Evolutionary conservation across 2,113 vertebrate species (phyloP), one percentile per base, ranked within the genome.

Genomic region (Brienomyrus brachyistius): DNA sequence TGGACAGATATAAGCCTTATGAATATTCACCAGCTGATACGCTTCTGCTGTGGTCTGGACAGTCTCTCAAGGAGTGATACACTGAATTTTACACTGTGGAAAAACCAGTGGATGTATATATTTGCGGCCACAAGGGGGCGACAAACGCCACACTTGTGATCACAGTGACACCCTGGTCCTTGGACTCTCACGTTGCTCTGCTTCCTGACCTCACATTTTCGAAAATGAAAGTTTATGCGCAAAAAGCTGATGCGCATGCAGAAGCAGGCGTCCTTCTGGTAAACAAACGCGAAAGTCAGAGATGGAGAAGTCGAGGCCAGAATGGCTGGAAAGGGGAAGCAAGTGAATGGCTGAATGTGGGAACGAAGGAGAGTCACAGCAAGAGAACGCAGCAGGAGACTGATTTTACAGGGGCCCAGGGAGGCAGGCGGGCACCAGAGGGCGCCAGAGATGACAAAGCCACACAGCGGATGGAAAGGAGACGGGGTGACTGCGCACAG

Each of bases 101-200:
- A 80, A 27, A 17, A 11, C 23, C 19, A 48, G 43, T 0, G 11
- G n/a, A 48, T 2, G 2, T 27, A 83, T 8, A 48, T 31, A 83
- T 43, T 84, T 89, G 40, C 19, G 21, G 80, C 51, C 77, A 83
- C 70, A 84, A 23, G 88, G 77, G 21, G 88, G 74, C 51, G 52
- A 52, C 77, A 83, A 43, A 80, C 59, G 50, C 40, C n/a, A 11
- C 88, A 50, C n/a, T 51, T 88, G 21, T n/a, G 48, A 74, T 56
- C 8, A 51, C 45, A 35, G 21, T 13, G 23, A n/a, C 19, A 85
- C n/a, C 0, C 0, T 1, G 40, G 82, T 50, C 19, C 21, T 15
- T 51, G 21, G 13, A 86, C 21, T 27, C 43, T 13, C 43, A 5
- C 27, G n/a, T 88, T 62, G 40, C 56, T 88, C 48, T 3, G 5